Evolutionary conservation across 2,888 invertebrate species (phyloP), one percentile per base, ranked within the genome.

Genomic region (Elysia crispata): DNA sequence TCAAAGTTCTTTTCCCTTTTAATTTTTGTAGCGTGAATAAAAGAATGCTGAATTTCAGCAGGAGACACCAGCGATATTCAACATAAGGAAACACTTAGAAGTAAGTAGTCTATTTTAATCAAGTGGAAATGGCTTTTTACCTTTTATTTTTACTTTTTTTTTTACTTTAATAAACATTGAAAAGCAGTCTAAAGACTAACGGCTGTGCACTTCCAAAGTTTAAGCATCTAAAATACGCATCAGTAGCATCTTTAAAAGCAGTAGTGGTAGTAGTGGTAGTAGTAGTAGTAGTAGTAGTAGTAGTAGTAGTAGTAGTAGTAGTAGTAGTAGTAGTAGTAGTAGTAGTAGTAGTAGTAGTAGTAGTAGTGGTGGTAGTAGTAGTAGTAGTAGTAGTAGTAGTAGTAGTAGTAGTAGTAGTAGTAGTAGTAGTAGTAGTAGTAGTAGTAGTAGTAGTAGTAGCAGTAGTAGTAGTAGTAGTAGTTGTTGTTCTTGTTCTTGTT

Each of bases 241-340:
- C 25, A 66, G 25, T 30, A 66, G 25, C 25, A 66, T 1, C 30
- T 15, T 1, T 66, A 66, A 8, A 15, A 66, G 25, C 15, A 66
- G 25, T 66, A 66, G 25, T 66, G 25, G 25, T 66, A 66, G 25
- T 66, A 66, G 25, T 66, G 25, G 25, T 66, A 66, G 25, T 66
- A 66, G 25, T 30, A 66, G 25, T 66, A 66, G 25, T 66, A 66
- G 25, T 66, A 66, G 25, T 66, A 66, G 25, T 66, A 30, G 67
- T 66, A 66, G 67, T 66, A 66, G 67, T 66, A 66, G 67, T 66
- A 66, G 67, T 66, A 66, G 67, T 66, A 66, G 67, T 66, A 66
- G 67, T 66, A 66, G 67, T 66, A 66, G 67, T 66, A 66, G 67
- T 66, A 66, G 67, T 66, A 66, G 67, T 66, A 66, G 67, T 66